Evolutionary conservation across 2,888 invertebrate species (phyloP).

Genomic region (Octonoba sinensis): DNA sequence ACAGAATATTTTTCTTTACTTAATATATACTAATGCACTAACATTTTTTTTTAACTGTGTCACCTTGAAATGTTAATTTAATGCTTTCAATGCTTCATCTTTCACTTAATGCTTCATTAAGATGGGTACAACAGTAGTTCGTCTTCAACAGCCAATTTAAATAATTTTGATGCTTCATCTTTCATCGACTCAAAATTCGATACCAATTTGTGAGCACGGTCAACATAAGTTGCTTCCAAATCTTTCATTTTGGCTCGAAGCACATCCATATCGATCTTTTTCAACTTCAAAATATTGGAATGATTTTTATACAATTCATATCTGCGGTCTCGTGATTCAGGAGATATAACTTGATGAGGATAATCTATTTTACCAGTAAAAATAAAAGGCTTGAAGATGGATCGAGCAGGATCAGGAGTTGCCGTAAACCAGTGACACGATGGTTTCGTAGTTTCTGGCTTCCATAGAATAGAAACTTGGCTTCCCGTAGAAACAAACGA

Average conservation of each 20-base stretch:
- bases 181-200: conserved; percentile 68
- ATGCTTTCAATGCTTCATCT: no score
- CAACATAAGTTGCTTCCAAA: conserved; percentile 71
- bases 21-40: no score
- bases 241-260: conserved; percentile 72
- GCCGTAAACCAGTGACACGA: conserved; percentile 87
- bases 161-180: conserved; percentile 70
- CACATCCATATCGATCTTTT: conserved; percentile 67
- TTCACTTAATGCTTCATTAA: no score
- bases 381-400: conserved; percentile 84
- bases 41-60: no score
- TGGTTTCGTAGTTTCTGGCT: conserved; percentile 71
- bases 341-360: conserved; percentile 79
- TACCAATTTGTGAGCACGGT: conserved; percentile 70
- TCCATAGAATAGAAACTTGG: conserved; percentile 76
- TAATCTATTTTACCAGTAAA: conserved; percentile 77
- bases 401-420: conserved; percentile 82
- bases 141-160: conserved; percentile 71
- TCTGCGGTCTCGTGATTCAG: conserved; percentile 71
- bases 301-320: conserved; percentile 79
- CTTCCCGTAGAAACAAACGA: conserved; percentile 61
- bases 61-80: no score
- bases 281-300: conserved; percentile 73
- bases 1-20: no score
- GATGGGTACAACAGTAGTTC: conserved; percentile 68